Percentiles rank a stretch among this genome's conserved stretches.
Conservation (phyloP, 2,797 vertebrate genomes). For the Epinephelus coioides region DNA sequence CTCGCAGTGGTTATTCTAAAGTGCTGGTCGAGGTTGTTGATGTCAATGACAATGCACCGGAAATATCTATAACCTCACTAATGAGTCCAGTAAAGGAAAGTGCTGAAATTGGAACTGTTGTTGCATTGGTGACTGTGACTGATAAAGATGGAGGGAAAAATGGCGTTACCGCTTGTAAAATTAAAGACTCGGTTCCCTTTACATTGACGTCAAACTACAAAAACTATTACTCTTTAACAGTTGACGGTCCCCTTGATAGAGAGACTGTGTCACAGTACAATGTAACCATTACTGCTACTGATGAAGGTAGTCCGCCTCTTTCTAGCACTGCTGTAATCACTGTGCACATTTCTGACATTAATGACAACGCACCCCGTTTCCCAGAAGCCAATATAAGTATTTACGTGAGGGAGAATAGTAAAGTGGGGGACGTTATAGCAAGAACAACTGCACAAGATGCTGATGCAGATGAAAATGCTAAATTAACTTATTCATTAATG, state of each 20-base stretch:
- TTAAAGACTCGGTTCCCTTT: slow-evolving; percentile 71
- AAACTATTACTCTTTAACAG: slow-evolving; percentile 91
- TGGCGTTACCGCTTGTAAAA: slow-evolving; percentile 54
- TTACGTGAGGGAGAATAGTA: slow-evolving; percentile 84
- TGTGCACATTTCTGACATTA: slow-evolving; percentile 88
- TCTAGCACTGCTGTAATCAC: slow-evolving; percentile 70
- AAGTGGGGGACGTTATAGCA: slow-evolving; percentile 79
- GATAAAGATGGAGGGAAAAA: slow-evolving; percentile 86
- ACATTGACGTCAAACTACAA: slow-evolving; percentile 80
- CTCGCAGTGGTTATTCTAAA: slow-evolving; percentile 74
- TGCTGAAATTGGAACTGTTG: slow-evolving; percentile 74
- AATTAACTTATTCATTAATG: slow-evolving; percentile 68
- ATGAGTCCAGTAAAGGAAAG: slow-evolving; percentile 83
- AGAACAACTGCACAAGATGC: slow-evolving; percentile 69
- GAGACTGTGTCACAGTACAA: slow-evolving; percentile 87
- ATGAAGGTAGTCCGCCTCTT: slow-evolving; percentile 86
- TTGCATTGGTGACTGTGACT: slow-evolving; percentile 85
- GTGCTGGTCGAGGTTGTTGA: slow-evolving; percentile 79
- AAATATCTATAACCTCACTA: slow-evolving; percentile 81
- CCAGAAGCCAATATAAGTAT: slow-evolving; percentile 52
- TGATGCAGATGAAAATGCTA: slow-evolving; percentile 82
- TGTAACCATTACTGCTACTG: slow-evolving; percentile 87
- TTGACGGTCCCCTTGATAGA: slow-evolving; percentile 87
- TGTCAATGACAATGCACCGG: slow-evolving; percentile 81
- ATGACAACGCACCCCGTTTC: slow-evolving; percentile 80